phyloP scores from a whole-genome alignment of 2,797 vertebrate genomes.

The Fratercula arctica region DNA sequence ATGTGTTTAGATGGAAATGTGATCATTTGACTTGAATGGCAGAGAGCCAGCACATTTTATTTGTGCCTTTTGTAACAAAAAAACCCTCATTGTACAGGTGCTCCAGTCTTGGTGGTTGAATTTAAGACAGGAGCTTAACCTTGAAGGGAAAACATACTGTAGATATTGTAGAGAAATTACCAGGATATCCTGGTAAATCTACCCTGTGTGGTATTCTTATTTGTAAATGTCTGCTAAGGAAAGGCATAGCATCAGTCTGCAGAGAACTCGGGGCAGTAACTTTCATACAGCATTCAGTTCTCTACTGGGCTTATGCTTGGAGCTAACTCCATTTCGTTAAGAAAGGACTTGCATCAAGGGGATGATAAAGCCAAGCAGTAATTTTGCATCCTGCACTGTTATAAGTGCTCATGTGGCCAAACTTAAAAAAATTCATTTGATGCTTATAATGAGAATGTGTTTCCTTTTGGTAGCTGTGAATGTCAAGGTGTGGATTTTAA shows the following conservation, averaged over 20 bases:
- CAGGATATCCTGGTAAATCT: background rate
- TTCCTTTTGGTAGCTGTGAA: background rate
- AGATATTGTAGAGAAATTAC: background rate
- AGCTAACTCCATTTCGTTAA: background rate
- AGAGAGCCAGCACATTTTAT: background rate
- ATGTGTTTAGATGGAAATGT: background rate
- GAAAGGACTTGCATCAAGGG: background rate
- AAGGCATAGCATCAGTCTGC: background rate
- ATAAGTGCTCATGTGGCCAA: background rate
- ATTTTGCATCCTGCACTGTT: background rate
- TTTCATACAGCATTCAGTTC: background rate
- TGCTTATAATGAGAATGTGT: background rate
- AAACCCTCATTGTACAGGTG: background rate
- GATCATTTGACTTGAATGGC: slow-evolving; percentile 7
- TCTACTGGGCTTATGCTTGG: background rate
- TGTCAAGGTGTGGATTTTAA: background rate
- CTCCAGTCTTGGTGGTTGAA: background rate
- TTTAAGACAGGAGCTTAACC: background rate
- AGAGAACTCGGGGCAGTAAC: background rate
- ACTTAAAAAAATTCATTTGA: background rate
- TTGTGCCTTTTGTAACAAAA: background rate
- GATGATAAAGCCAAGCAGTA: background rate
- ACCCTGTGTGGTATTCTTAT: background rate
- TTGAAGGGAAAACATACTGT: background rate
- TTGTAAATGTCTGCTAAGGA: background rate